Evolutionary conservation across 2,113 vertebrate genomes (phyloP).

Genomic region (Pollimyrus isidori): DNA sequence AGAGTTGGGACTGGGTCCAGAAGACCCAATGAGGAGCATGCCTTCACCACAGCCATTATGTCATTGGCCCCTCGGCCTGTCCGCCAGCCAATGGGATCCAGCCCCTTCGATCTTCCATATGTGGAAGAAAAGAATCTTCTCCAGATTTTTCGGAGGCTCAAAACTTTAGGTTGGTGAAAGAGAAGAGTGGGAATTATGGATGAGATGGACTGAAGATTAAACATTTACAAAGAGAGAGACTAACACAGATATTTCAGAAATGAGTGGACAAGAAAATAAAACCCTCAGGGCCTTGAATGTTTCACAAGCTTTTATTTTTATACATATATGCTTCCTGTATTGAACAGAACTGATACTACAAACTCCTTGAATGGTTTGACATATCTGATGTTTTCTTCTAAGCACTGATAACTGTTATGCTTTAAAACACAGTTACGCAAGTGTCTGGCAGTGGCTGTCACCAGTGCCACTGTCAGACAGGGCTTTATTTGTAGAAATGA

Average conservation of each 20-base stretch:
- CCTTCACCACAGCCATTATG: constrained; percentile 47
- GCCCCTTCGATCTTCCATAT: constrained; percentile 94
- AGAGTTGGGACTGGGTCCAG: constrained; percentile 96
- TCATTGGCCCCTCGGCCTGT: constrained; percentile 34
- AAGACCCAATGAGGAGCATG: constrained; percentile 82
- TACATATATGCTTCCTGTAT: constrained; percentile 79
- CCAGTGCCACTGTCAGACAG: neutral
- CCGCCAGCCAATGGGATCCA: constrained; percentile 55
- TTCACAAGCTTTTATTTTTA: constrained; percentile 87
- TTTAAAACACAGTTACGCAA: constrained; percentile 28
- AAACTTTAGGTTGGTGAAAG: constrained; percentile 61
- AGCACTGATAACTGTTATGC: constrained; percentile 85
- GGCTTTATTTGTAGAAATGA: neutral
- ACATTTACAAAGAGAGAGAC: constrained; percentile 57
- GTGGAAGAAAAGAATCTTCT: constrained; percentile 98
- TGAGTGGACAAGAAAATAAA: constrained; percentile 60
- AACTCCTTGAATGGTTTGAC: constrained; percentile 66
- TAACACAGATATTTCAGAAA: constrained; percentile 71
- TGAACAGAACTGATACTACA: constrained; percentile 66
- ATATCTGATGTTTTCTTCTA: constrained; percentile 82
- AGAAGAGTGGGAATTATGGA: constrained; percentile 46
- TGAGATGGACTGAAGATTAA: constrained; percentile 61
- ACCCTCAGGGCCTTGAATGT: constrained; percentile 88
- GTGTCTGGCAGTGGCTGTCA: neutral
- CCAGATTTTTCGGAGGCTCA: constrained; percentile 93